phyloP scores from a whole-genome alignment of 2,888 invertebrate genomes.

The Aradus depressus region DNA sequence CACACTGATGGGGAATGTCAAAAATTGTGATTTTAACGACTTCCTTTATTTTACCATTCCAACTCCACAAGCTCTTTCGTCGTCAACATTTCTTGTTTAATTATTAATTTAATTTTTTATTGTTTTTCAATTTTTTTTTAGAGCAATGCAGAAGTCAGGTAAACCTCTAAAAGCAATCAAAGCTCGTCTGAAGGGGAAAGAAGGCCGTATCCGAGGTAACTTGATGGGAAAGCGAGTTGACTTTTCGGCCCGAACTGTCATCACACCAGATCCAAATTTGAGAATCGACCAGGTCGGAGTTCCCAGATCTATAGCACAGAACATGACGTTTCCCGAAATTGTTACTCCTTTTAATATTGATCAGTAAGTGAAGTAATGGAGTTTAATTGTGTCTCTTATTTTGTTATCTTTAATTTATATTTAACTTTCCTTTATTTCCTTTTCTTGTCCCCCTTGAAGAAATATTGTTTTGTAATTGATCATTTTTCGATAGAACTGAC shows the following conservation, averaged over 20 bases:
- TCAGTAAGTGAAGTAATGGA: conserved; percentile 43
- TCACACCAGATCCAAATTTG: conserved; percentile 90
- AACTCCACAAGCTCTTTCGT: neutral
- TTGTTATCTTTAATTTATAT: conserved; percentile 34
- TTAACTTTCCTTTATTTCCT: neutral
- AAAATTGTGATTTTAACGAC: neutral
- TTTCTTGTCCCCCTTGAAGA: neutral
- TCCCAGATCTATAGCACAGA: conserved; percentile 95
- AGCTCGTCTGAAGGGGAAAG: conserved; percentile 92
- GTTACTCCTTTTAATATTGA: conserved; percentile 99
- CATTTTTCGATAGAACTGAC: neutral
- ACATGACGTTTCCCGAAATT: conserved; percentile 96
- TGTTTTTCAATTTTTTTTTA: conserved; percentile 31
- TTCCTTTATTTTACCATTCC: neutral
- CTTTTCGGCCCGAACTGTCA: conserved; percentile 97
- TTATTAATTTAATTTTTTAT: neutral
- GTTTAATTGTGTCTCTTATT: conserved; percentile 21
- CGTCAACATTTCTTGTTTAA: no score
- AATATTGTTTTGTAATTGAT: neutral
- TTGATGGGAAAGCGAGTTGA: conserved; percentile 99
- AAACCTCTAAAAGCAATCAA: conserved; percentile 96
- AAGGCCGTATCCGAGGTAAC: conserved; percentile 97
- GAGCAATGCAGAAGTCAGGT: conserved; percentile 98
- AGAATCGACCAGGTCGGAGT: conserved; percentile 92
- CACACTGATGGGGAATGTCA: neutral